A percentile compares a stretch with the other conserved stretches of the same genome.
Conservation (phyloP, 2,113 vertebrate genomes). For the Nettapus auritus region DNA sequence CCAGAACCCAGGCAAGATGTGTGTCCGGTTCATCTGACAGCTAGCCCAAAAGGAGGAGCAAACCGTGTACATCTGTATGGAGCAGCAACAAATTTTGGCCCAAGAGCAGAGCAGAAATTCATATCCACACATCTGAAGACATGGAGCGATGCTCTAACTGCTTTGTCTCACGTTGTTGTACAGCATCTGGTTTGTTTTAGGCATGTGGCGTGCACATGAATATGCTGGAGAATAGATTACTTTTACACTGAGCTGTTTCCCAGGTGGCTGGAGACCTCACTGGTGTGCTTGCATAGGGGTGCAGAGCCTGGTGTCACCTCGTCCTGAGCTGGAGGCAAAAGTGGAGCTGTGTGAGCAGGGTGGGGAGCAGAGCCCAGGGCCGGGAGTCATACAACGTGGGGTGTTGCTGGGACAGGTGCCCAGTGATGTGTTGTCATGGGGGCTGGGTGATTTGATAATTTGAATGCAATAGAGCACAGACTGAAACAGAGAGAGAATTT, state of each 20-base stretch:
- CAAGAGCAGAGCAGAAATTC: background rate
- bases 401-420: background rate
- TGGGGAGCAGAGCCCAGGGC: background rate
- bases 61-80: background rate
- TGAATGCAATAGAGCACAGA: background rate
- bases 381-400: background rate
- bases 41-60: background rate
- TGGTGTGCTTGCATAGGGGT: background rate
- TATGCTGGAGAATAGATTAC: background rate
- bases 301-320: background rate
- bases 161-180: background rate
- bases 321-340: background rate
- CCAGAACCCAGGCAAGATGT: accelerated
- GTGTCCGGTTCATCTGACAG: background rate
- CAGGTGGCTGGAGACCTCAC: background rate
- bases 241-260: background rate
- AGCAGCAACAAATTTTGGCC: background rate
- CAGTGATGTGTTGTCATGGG: background rate
- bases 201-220: background rate
- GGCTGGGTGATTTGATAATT: background rate
- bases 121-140: background rate
- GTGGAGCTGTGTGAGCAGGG: background rate
- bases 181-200: background rate
- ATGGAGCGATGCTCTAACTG: background rate
- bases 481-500: background rate